Percentiles rank a stretch among this genome's conserved stretches.
Conservation (phyloP, 2,797 vertebrate genomes). For the Acipenser transmontanus region DNA sequence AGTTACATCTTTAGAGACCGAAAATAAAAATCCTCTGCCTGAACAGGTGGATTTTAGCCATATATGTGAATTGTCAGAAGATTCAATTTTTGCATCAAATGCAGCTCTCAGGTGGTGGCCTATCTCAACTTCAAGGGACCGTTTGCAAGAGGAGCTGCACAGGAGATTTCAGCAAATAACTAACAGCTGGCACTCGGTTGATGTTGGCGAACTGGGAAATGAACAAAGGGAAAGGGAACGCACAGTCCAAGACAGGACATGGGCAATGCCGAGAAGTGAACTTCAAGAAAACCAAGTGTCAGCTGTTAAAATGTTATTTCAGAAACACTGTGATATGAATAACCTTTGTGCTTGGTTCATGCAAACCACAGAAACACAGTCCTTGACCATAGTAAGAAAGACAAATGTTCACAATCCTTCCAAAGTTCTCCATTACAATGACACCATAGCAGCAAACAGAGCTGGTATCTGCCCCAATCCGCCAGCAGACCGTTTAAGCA, state of each 20-base stretch:
- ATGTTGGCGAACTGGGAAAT: constrained; percentile 54
- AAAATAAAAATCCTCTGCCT: constrained; percentile 29
- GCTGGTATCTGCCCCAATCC: constrained; percentile 67
- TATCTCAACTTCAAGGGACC: constrained; percentile 68
- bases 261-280: constrained; percentile 42
- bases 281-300: constrained; percentile 57
- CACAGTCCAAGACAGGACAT: constrained; percentile 32
- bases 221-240: constrained; percentile 36
- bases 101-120: constrained; percentile 84
- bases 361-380: constrained; percentile 96
- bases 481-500: constrained; percentile 74
- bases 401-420: constrained; percentile 77
- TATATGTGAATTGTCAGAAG: constrained; percentile 63
- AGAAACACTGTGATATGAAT: constrained; percentile 80
- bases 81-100: constrained; percentile 73
- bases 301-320: constrained; percentile 83
- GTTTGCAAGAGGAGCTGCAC: constrained; percentile 76
- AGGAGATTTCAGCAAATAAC: constrained; percentile 77
- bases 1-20: constrained; percentile 36
- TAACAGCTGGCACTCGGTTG: constrained; percentile 78
- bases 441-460: constrained; percentile 57
- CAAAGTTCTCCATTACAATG: constrained; percentile 75
- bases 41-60: constrained; percentile 39
- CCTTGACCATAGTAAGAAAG: constrained; percentile 85
- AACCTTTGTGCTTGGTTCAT: constrained; percentile 93